phyloP scores from a whole-genome alignment of 1,140 invertebrate genomes.

The Drosophila auraria region DNA sequence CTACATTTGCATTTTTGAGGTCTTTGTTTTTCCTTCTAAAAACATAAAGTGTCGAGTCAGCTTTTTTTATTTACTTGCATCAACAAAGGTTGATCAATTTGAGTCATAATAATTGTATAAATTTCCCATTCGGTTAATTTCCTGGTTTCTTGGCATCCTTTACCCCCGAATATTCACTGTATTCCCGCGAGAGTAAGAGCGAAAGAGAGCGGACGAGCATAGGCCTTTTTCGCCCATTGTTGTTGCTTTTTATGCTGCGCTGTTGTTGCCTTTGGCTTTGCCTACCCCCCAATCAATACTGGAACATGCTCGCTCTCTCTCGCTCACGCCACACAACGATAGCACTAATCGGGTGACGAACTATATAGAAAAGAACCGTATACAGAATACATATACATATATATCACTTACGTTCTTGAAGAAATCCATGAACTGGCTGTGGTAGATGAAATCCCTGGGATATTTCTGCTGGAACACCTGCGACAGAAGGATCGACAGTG shows the following conservation, averaged over 20 bases:
- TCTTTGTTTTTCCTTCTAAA: no score
- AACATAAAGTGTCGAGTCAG: neutral
- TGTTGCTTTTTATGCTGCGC: slow-evolving; percentile 51
- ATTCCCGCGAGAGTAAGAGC: slow-evolving; percentile 19
- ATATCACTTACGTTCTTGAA: slow-evolving; percentile 71
- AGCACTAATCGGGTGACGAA: slow-evolving; percentile 38
- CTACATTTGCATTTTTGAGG: no score
- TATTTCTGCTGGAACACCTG: slow-evolving; percentile 60
- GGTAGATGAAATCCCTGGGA: slow-evolving; percentile 52
- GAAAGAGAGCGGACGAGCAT: slow-evolving; percentile 37
- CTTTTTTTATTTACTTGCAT: neutral
- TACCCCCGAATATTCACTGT: slow-evolving; percentile 6
- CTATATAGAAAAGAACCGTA: slow-evolving; percentile 13
- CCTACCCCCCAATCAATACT: slow-evolving; percentile 44
- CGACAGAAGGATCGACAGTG: slow-evolving; percentile 31
- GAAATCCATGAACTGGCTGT: slow-evolving; percentile 67
- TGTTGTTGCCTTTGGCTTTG: slow-evolving; percentile 9
- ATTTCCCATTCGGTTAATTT: neutral
- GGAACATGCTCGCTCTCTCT: slow-evolving; percentile 25
- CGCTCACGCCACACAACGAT: slow-evolving; percentile 14
- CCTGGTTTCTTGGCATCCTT: neutral
- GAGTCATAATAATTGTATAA: neutral
- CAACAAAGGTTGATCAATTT: neutral
- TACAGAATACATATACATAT: slow-evolving; percentile 1
- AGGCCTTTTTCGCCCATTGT: slow-evolving; percentile 42